Conservation (phyloP, 2,888 invertebrate genomes). For the Andrena flavipes region DNA sequence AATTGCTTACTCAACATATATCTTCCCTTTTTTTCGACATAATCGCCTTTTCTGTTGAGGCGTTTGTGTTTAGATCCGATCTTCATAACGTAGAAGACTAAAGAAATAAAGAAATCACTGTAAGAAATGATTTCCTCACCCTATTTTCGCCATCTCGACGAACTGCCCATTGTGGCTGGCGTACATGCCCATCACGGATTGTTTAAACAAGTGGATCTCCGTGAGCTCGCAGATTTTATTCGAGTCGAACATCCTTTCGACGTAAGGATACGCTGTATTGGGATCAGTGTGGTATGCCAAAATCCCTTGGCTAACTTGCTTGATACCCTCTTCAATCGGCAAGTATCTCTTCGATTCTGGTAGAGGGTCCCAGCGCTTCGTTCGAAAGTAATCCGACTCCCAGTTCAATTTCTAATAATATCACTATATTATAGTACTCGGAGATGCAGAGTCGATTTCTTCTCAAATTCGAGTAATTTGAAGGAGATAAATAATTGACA, state of each 20-base stretch:
- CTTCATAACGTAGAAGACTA: neutral
- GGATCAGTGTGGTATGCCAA: slow-evolving; percentile 80
- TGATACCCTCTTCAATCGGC: slow-evolving; percentile 74
- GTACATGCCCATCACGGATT: slow-evolving; percentile 70
- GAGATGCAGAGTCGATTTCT: no score
- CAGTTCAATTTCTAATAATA: slow-evolving; percentile 71
- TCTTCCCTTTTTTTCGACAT: no score
- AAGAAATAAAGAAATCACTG: neutral
- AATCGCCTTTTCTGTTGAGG: no score
- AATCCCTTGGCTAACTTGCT: slow-evolving; percentile 72
- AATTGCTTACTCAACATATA: no score
- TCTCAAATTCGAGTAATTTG: no score
- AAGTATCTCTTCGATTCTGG: slow-evolving; percentile 73
- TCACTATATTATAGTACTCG: neutral
- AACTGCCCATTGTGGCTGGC: slow-evolving; percentile 77
- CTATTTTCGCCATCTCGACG: slow-evolving; percentile 77
- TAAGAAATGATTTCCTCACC: slow-evolving; percentile 63
- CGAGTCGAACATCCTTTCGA: slow-evolving; percentile 76
- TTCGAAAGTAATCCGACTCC: slow-evolving; percentile 76
- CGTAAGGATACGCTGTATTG: slow-evolving; percentile 77
- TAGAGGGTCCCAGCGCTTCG: slow-evolving; percentile 76
- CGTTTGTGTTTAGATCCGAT: no score
- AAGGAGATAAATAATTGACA: no score
- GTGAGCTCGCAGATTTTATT: slow-evolving; percentile 78
- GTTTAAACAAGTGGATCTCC: slow-evolving; percentile 77